phyloP scores from a whole-genome alignment of 2,888 invertebrate genomes.

The Timema cristinae region DNA sequence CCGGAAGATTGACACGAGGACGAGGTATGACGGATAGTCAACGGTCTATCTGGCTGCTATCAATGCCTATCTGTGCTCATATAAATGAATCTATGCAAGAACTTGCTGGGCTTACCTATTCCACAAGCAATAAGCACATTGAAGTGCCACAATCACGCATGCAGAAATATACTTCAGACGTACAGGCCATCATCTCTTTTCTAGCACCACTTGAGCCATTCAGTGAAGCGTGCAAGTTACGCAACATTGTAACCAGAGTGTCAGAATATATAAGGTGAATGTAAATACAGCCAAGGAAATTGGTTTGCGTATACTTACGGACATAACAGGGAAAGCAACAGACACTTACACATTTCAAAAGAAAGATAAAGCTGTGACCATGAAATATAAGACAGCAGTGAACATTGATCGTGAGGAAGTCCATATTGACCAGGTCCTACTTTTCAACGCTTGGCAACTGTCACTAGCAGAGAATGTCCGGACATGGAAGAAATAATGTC shows the following conservation, averaged over 20 bases:
- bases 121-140: background rate
- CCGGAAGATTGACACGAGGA: background rate
- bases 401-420: background rate
- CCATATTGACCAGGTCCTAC: background rate
- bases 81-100: background rate
- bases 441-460: conserved; percentile 7
- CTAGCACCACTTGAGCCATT: background rate
- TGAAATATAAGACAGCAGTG: background rate
- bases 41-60: background rate
- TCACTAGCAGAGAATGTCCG: conserved; percentile 8
- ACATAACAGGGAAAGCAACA: background rate
- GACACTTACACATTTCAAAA: conserved; percentile 10
- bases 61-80: conserved; percentile 10
- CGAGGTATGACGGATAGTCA: conserved; percentile 6
- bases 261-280: background rate
- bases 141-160: background rate
- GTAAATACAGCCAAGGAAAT: background rate
- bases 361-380: conserved; percentile 12
- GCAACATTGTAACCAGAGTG: background rate
- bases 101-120: background rate
- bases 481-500: conserved; percentile 12
- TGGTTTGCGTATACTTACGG: background rate
- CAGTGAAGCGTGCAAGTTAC: background rate
- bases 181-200: background rate
- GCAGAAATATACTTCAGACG: background rate